Evolutionary conservation across 1,140 invertebrate species (phyloP), one percentile per base, ranked within the genome.

Genomic region (Planococcus citri): DNA sequence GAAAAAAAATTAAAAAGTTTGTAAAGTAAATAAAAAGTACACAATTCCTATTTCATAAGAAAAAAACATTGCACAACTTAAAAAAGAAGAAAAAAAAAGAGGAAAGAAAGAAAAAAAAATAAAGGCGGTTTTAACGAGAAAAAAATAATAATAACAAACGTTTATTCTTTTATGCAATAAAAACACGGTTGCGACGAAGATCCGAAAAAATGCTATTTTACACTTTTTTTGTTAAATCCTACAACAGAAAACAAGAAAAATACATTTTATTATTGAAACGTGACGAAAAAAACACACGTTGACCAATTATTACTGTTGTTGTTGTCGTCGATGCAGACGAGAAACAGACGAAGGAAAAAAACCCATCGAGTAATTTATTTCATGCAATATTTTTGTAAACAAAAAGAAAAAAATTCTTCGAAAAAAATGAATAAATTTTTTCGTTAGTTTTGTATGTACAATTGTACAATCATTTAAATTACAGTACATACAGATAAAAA

Each of bases 201-300:
- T 51, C 41, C 41, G 41, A 51, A 51, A n/a, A 51, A 51, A 51
- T 51, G 41, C 41, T 17, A 51, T 17, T 51, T 51, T 51, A 51
- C 41, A 51, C 41, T 51, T 51, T 51, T 51, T 51, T 51, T 51
- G 41, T 51, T 51, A 51, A 51, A n/a, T 51, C 41, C 41, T 51
- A 51, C n/a, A 51, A 51, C 41, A 51, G n/a, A 51, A 37, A 51
- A 51, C 41, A 51, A 51, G n/a, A 51, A 51, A 51, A 51, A 51
- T n/a, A 33, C 29, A 33, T 33, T 51, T 51, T 51, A 51, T 51
- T 51, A 51, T 9, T n/a, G 10, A 20, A n/a, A n/a, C n/a, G n/a
- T n/a, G n/a, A n/a, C n/a, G n/a, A n/a, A n/a, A n/a, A n/a, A n/a
- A n/a, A n/a, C n/a, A n/a, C n/a, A n/a, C n/a, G n/a, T n/a, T n/a